Conservation (phyloP, 2,797 vertebrate genomes). For the Serranus cabrilla region DNA sequence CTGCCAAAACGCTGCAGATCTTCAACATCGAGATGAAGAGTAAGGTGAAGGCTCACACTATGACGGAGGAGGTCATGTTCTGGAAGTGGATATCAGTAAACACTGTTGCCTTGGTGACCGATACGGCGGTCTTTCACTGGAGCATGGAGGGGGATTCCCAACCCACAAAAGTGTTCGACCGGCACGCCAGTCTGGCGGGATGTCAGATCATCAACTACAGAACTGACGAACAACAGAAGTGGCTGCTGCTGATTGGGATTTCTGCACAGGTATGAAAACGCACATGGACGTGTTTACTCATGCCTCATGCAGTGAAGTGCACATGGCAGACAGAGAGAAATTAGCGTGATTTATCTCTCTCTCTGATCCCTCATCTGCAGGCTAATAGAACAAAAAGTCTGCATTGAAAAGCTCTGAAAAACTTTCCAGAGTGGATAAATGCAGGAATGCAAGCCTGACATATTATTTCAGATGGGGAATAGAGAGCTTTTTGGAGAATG, state of each 20-base stretch:
- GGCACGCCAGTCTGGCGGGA: conserved; percentile 92
- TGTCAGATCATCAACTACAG: conserved; percentile 96
- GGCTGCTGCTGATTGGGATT: conserved; percentile 95
- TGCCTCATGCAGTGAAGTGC: neutral
- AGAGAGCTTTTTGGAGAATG: neutral
- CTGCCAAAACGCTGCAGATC: conserved; percentile 95
- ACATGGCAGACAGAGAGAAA: neutral
- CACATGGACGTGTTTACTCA: conserved; percentile 17
- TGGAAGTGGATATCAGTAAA: conserved; percentile 97
- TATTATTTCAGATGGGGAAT: neutral
- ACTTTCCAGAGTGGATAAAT: neutral
- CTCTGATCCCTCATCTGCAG: conserved; percentile 15
- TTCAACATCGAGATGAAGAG: conserved; percentile 99
- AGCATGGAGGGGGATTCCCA: conserved; percentile 96
- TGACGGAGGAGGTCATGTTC: conserved; percentile 95
- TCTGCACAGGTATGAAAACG: conserved; percentile 90
- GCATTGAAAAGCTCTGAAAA: neutral
- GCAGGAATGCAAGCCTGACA: neutral
- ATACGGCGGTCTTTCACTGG: conserved; percentile 93
- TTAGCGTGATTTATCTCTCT: neutral
- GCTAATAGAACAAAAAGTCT: neutral
- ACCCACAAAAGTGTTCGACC: conserved; percentile 93
- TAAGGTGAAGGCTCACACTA: conserved; percentile 95
- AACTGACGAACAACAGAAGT: conserved; percentile 94
- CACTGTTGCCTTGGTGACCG: conserved; percentile 93